These are phyloP conservation scores for Cyprinodon brontotheroides DNA, from an alignment of 2,113 vertebrate species.

Conservation along the genomic window DNA sequence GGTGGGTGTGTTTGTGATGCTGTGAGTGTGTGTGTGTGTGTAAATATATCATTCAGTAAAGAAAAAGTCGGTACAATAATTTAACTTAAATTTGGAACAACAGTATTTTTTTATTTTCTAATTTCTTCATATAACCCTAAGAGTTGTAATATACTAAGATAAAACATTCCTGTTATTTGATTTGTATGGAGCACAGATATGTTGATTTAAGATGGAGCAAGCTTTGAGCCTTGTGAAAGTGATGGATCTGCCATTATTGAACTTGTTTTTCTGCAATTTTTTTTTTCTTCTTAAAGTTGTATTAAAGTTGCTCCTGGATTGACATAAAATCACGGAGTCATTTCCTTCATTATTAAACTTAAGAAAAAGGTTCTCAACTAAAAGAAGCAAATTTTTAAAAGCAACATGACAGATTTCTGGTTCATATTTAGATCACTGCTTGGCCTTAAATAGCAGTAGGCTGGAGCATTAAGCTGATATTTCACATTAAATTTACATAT, in stretches of 20 bases:
- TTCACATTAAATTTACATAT: too few species aligned
- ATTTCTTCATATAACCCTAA: constrained; percentile 56
- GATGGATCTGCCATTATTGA: constrained; percentile 59
- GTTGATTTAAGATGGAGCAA: constrained; percentile 26
- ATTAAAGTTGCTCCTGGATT: constrained; percentile 61
- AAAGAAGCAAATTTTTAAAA: too few species aligned
- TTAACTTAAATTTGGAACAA: constrained; percentile 40
- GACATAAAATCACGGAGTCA: not conserved
- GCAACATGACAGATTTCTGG: too few species aligned
- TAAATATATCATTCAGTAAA: constrained; percentile 9
- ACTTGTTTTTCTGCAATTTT: constrained; percentile 38
- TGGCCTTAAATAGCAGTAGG: too few species aligned
- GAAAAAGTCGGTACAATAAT: constrained; percentile 36
- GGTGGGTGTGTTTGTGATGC: too few species aligned
- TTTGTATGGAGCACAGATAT: constrained; percentile 45
- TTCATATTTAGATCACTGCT: too few species aligned
- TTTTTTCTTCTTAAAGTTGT: constrained; percentile 52
- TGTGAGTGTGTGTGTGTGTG: not conserved
- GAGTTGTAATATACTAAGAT: constrained; percentile 65
- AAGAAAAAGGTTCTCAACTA: too few species aligned
- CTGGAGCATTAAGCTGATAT: too few species aligned
- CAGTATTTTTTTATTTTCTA: constrained; percentile 31
- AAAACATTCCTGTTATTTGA: constrained; percentile 50
- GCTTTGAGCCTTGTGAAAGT: constrained; percentile 35
- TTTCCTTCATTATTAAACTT: not conserved